Conservation (phyloP, 2,888 invertebrate genomes). For the Oxyteleia sp. region DNA sequence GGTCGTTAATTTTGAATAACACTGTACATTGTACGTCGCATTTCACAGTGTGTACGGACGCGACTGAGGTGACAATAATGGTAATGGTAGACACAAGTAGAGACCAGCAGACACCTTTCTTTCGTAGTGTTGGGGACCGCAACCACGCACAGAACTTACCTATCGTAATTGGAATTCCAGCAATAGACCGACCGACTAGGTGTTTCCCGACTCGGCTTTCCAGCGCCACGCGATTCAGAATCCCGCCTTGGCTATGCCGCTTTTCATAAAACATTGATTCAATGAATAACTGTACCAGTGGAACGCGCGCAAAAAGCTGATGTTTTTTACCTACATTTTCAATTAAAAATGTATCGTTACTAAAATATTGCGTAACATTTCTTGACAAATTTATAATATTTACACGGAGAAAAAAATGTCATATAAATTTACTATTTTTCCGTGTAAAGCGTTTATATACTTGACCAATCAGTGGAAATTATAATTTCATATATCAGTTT, state of each 20-base stretch:
- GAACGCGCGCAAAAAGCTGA: slow-evolving; percentile 37
- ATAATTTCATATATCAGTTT: no score
- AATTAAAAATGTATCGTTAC: no score
- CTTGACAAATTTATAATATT: no score
- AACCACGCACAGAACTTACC: slow-evolving; percentile 78
- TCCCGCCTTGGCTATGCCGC: slow-evolving; percentile 12
- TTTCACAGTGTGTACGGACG: background rate
- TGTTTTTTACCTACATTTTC: slow-evolving; percentile 48
- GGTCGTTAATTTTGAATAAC: slow-evolving; percentile 4
- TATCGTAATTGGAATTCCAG: slow-evolving; percentile 77
- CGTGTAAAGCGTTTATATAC: no score
- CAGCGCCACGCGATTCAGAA: slow-evolving; percentile 59
- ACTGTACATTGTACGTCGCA: slow-evolving; percentile 35
- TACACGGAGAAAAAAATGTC: no score
- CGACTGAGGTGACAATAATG: slow-evolving; percentile 5
- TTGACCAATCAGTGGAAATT: no score
- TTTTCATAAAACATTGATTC: slow-evolving; percentile 46
- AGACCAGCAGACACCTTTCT: slow-evolving; percentile 80
- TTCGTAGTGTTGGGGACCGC: slow-evolving; percentile 73
- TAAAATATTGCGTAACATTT: no score
- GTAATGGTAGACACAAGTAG: slow-evolving; percentile 61
- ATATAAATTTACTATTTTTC: no score
- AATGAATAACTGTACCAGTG: slow-evolving; percentile 56
- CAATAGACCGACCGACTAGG: slow-evolving; percentile 74
- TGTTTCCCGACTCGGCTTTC: slow-evolving; percentile 76